Percentiles rank a stretch among this genome's conserved stretches.
Evolutionary conservation across 2,113 vertebrate genomes (phyloP).

Genomic region (Protobothrops flavoviridis): DNA sequence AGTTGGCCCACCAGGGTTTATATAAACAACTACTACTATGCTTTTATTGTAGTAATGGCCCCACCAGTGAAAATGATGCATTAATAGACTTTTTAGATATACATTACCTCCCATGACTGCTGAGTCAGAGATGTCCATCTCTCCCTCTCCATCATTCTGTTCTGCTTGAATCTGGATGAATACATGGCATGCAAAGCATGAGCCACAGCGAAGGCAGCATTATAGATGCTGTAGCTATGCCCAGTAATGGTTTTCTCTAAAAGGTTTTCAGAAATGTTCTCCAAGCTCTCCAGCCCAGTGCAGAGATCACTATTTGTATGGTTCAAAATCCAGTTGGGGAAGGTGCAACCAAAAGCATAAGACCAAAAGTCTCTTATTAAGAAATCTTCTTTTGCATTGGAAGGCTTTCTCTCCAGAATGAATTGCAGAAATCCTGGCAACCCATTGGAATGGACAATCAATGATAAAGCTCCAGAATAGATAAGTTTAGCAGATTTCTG

Average conservation of each 20-base stretch:
- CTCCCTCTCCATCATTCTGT: neutral
- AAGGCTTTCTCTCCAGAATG: neutral
- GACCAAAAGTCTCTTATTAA: neutral
- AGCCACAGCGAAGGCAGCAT: neutral
- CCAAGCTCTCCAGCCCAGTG: neutral
- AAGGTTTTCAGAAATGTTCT: neutral
- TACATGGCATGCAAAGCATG: neutral
- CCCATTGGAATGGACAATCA: neutral
- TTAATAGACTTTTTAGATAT: neutral
- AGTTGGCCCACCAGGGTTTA: neutral
- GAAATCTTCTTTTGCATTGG: neutral
- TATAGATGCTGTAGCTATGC: conserved; percentile 1
- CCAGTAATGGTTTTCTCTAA: neutral
- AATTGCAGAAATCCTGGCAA: neutral
- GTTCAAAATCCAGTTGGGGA: neutral
- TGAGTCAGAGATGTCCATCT: neutral
- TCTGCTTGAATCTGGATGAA: neutral
- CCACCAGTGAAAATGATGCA: neutral
- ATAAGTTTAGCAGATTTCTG: neutral
- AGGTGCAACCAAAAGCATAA: neutral
- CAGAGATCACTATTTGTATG: neutral
- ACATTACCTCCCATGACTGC: neutral
- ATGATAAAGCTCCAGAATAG: neutral
- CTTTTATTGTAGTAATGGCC: neutral
- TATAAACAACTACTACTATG: neutral